These are phyloP conservation scores for Montipora efflorescens DNA, from an alignment of 64 coral and sea anemone species.

Conservation along the genomic window DNA sequence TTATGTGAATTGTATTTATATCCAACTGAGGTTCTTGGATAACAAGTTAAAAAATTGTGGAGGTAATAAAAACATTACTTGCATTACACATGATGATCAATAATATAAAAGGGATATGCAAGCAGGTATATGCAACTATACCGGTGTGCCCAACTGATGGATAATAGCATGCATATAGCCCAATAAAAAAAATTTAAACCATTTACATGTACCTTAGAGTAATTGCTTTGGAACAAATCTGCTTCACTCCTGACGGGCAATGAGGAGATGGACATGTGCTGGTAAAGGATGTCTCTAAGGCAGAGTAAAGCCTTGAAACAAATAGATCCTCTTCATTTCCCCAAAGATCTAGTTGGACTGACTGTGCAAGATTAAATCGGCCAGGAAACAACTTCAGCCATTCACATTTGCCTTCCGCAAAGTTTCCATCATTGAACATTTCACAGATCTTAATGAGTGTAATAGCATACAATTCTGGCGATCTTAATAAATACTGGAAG, in stretches of 20 bases:
- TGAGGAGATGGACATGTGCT: constrained; percentile 44
- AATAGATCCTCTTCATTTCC: constrained; percentile 50
- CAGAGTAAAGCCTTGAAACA: constrained; percentile 56
- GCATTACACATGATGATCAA: constrained; percentile 23
- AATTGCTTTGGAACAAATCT: constrained; percentile 52
- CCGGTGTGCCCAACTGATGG: constrained; percentile 25
- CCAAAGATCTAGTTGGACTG: constrained; percentile 36
- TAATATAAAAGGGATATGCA: constrained; percentile 26
- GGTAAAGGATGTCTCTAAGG: constrained; percentile 49
- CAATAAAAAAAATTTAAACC: constrained; percentile 42
- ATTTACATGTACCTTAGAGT: constrained; percentile 48
- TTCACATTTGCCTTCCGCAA: constrained; percentile 51
- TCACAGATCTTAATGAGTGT: constrained; percentile 13
- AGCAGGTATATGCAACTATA: constrained; percentile 15
- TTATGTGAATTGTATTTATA: constrained; percentile 58
- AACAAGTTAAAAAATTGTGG: constrained; percentile 54
- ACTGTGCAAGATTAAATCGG: constrained; percentile 28
- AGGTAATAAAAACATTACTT: constrained; percentile 49
- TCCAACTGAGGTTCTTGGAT: constrained; percentile 40
- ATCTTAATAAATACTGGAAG: constrained; percentile 10
- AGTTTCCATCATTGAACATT: constrained; percentile 40
- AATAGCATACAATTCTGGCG: constrained; percentile 32
- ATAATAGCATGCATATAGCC: constrained; percentile 51
- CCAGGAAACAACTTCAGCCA: constrained; percentile 49
- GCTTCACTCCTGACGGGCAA: constrained; percentile 55